phyloP scores from a whole-genome alignment of 1,140 invertebrate species.

The Arion vulgaris region DNA sequence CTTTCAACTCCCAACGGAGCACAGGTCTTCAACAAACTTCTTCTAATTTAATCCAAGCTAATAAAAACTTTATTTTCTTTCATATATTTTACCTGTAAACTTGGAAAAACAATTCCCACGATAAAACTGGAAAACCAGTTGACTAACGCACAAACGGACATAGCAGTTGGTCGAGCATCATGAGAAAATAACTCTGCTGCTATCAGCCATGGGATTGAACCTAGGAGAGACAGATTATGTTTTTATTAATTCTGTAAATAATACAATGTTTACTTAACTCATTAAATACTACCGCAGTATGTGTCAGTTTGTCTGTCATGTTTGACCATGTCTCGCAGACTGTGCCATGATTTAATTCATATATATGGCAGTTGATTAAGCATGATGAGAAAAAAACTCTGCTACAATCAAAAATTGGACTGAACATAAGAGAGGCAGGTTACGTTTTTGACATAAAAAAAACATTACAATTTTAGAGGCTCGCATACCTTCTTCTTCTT shows the following conservation, averaged over 20 bases:
- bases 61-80: too few relatives aligned
- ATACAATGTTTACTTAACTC: too few relatives aligned
- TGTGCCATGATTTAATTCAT: too few relatives aligned
- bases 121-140: slow-evolving; percentile 99
- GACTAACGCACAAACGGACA: slow-evolving; percentile 96
- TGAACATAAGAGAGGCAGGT: slow-evolving; percentile 68
- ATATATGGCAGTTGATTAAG: slow-evolving; percentile 97
- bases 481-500: too few relatives aligned
- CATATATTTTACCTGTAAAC: slow-evolving; percentile 73
- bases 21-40: too few relatives aligned
- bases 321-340: too few relatives aligned
- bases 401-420: slow-evolving; percentile 96
- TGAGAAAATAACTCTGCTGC: slow-evolving; percentile 97
- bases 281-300: not conserved
- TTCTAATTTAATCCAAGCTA: too few relatives aligned
- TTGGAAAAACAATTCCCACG: slow-evolving; percentile 95
- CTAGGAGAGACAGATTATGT: slow-evolving; percentile 37
- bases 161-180: slow-evolving; percentile 94
- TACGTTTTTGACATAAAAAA: not conserved
- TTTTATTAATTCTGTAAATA: too few relatives aligned
- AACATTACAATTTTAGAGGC: not conserved
- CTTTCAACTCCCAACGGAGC: too few relatives aligned
- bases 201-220: slow-evolving; percentile 93
- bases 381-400: slow-evolving; percentile 97
- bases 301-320: too few relatives aligned